These are phyloP conservation scores for Chymomyza fuscimana DNA, from an alignment of 2,888 invertebrate genomes.

Conservation along the genomic window DNA sequence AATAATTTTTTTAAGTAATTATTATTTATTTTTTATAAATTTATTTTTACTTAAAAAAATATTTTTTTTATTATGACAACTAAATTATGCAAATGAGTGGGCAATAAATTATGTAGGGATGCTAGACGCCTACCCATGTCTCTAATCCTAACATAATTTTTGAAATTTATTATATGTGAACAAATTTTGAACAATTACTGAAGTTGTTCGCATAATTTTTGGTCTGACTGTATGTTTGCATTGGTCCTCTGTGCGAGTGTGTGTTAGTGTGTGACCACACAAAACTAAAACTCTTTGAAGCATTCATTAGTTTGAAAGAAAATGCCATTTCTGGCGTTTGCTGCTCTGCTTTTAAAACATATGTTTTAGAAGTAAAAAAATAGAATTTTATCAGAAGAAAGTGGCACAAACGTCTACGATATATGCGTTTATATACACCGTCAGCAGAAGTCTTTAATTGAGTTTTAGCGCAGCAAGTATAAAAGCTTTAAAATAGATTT, in stretches of 20 bases:
- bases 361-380: neutral
- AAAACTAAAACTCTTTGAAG: constrained; percentile 62
- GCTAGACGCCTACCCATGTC: no score
- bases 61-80: no score
- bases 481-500: neutral
- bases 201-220: neutral
- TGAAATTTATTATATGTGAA: no score
- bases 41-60: no score
- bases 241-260: constrained; percentile 17
- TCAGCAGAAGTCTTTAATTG: constrained; percentile 4
- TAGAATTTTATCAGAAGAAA: constrained; percentile 28
- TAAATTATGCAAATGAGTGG: no score
- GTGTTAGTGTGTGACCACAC: constrained; percentile 29
- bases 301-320: constrained; percentile 65
- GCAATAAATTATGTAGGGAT: no score
- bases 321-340: constrained; percentile 42
- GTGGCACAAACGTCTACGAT: constrained; percentile 33
- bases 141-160: no score
- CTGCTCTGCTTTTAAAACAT: neutral
- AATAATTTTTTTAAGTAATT: no score
- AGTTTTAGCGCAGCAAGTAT: constrained; percentile 10
- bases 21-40: no score
- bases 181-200: no score
- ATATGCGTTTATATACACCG: neutral
- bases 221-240: neutral